Evolutionary conservation across 2,797 vertebrate genomes (phyloP).

Genomic region (Somateria mollissima): DNA sequence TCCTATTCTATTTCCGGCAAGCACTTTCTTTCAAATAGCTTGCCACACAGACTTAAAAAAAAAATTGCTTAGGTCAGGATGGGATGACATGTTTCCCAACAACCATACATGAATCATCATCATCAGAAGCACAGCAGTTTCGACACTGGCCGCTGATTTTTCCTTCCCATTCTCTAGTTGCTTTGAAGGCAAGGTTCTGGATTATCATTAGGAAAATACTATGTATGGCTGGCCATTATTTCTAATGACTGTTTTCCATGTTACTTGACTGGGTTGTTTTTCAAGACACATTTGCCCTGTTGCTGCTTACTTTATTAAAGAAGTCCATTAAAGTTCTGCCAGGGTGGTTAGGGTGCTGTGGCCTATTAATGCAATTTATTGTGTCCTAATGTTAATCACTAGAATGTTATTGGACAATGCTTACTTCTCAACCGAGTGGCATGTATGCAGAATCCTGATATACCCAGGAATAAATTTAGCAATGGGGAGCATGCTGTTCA

Average conservation of each 20-base stretch:
- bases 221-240: slow-evolving; percentile 11
- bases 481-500: slow-evolving; percentile 1
- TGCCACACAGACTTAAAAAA: background rate
- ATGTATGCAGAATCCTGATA: slow-evolving; percentile 22
- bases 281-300: slow-evolving; percentile 10
- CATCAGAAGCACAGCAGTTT: background rate
- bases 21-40: background rate
- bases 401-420: slow-evolving; percentile 30
- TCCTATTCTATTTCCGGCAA: background rate
- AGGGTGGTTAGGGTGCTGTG: background rate
- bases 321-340: slow-evolving; percentile 26
- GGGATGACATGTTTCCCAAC: background rate
- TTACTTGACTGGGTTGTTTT: slow-evolving; percentile 16
- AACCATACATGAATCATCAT: fast-evolving
- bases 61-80: background rate
- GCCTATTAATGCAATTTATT: slow-evolving; percentile 61
- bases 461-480: slow-evolving; percentile 26
- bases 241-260: background rate
- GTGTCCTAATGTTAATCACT: slow-evolving; percentile 43
- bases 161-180: background rate
- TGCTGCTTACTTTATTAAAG: background rate
- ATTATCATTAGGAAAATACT: background rate
- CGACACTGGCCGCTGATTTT: background rate
- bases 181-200: background rate
- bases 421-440: slow-evolving; percentile 12